phyloP scores from a whole-genome alignment of 2,888 invertebrate species.

The Polyommatus iphigenia region DNA sequence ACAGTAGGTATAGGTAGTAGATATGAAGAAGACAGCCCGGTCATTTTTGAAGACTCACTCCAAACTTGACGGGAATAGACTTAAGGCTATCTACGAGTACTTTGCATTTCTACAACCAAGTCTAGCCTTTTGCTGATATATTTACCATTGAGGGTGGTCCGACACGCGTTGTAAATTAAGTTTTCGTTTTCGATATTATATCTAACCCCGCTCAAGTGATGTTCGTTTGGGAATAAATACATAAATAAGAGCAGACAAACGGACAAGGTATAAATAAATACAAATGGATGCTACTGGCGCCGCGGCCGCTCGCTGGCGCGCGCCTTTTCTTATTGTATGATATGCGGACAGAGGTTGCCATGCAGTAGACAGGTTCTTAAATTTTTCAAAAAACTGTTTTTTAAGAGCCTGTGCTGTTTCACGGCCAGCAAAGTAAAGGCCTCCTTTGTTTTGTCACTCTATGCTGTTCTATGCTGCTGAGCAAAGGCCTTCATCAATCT shows the following conservation, averaged over 20 bases:
- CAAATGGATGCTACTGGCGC: constrained; percentile 78
- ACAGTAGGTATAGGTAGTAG: too few relatives aligned
- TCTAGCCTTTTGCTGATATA: too few relatives aligned
- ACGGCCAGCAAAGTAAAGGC: too few relatives aligned
- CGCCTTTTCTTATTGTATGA: constrained; percentile 70
- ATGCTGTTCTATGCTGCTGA: too few relatives aligned
- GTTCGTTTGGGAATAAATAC: constrained; percentile 62
- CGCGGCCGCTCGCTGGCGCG: constrained; percentile 73
- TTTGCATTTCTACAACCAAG: too few relatives aligned
- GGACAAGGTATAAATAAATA: constrained; percentile 78
- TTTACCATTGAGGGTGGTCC: neutral
- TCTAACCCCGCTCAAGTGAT: constrained; percentile 37
- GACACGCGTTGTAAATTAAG: constrained; percentile 3
- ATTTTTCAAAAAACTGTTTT: neutral
- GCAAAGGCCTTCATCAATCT: too few relatives aligned
- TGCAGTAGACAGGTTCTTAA: constrained; percentile 47
- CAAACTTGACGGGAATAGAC: too few relatives aligned
- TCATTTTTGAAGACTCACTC: too few relatives aligned
- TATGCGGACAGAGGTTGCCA: constrained; percentile 50
- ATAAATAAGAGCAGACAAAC: constrained; percentile 71
- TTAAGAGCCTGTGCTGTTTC: too few relatives aligned
- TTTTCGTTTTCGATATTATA: constrained; percentile 7
- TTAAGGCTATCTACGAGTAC: too few relatives aligned
- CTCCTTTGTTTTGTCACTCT: too few relatives aligned
- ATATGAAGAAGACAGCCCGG: too few relatives aligned